These are phyloP conservation scores for Lumbricus terrestris DNA, from an alignment of 2,888 invertebrate species.

Conservation along the genomic window DNA sequence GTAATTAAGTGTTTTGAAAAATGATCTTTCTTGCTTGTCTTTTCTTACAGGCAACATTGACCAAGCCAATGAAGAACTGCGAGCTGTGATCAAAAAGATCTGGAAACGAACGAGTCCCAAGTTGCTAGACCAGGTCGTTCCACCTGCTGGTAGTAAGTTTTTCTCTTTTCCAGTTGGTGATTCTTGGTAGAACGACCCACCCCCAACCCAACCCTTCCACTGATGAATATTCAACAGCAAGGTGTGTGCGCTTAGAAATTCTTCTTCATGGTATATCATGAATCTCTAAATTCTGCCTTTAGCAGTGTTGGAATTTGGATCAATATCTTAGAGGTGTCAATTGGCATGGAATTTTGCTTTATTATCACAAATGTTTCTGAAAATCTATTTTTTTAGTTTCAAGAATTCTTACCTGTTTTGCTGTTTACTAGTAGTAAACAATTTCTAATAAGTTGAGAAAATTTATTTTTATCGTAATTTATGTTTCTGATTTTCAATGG, in stretches of 20 bases:
- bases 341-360: background rate
- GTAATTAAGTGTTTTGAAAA: background rate
- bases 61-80: constrained; percentile 86
- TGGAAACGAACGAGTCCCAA: constrained; percentile 97
- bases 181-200: background rate
- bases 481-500: background rate
- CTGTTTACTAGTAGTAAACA: background rate
- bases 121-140: constrained; percentile 94
- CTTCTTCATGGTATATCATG: background rate
- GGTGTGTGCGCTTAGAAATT: background rate
- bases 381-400: background rate
- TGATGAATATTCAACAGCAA: background rate
- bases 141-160: constrained; percentile 80
- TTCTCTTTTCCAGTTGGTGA: constrained; percentile 8
- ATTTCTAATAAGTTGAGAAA: background rate
- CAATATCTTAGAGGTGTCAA: background rate
- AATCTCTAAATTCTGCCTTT: background rate
- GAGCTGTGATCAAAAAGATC: constrained; percentile 92
- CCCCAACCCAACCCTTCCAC: background rate
- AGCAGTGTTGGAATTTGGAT: background rate
- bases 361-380: background rate
- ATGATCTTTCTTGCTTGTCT: background rate
- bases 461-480: background rate
- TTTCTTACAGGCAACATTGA: constrained; percentile 64
- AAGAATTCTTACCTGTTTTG: background rate